Base-by-base conservation (phyloP, 2,797 vertebrate genomes). In the Poeciliopsis turneri region DNA sequence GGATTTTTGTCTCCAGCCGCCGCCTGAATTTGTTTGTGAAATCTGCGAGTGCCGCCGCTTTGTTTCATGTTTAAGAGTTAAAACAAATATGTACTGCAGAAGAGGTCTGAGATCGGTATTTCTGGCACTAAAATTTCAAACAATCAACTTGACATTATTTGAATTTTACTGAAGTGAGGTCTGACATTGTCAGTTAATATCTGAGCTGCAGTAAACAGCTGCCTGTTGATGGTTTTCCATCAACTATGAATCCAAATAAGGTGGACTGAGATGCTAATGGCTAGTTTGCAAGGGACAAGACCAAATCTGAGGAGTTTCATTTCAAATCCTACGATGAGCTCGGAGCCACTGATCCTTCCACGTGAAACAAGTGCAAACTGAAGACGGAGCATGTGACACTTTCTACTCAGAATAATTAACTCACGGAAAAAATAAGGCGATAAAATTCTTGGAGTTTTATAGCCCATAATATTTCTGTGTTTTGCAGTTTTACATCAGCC, bases 1-100 rank as follows among this genome's bases (percentile, higher is more conserved):
- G 46, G 51, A 69, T 75, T 86, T 77, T 78, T 57, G 66, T 82
- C 74, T 80, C 20, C 73, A 83, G 80, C 82, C 82, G 79, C 55
- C 53, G 71, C 61, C 53, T 87, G 53, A 85, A 77, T 75, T 75
- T 64, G 36, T 79, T 39, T 64, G 15, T 74, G 53, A 78, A 79
- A 49, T 53, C 66, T 80, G 15, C 28, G 33, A 70, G 49, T 11
- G 61, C n/a, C 70, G n/a, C 15, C 45, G 23, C n/a, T 83, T 86
- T 76, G 74, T 70, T 82, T 10, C n/a, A 70, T 30, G 64, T 8
- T 11, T 66, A 23, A 39, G 36, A 66, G 36, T 66, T 20, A 23
- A 39, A 66, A 20, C 10, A 64, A 66, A 23, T 25, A 41, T 41
- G 36, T 12, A 33, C 16, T 16, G 2, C 20, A 43, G 4, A 43